Percentiles rank a stretch among this genome's conserved stretches.
phyloP scores from a whole-genome alignment of 2,113 vertebrate species.

The Xyrauchen texanus region DNA sequence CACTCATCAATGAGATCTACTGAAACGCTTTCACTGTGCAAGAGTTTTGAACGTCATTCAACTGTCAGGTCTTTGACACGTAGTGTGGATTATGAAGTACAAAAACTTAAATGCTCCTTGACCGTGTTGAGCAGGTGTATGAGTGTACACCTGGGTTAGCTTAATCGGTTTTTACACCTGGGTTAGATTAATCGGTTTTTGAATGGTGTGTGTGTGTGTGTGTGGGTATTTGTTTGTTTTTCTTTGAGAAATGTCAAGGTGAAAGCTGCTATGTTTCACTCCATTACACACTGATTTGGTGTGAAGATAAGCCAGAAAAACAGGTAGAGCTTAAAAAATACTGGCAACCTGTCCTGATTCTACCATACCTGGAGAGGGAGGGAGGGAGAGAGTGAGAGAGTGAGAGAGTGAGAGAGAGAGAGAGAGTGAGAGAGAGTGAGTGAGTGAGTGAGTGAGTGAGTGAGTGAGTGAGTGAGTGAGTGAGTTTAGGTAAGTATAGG shows the following conservation, averaged over 20 bases:
- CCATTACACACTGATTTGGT: constrained; percentile 6
- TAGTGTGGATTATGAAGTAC: neutral
- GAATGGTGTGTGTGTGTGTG: neutral
- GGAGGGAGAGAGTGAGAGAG: neutral
- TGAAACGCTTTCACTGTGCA: neutral
- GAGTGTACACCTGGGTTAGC: neutral
- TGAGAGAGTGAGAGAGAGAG: constrained; percentile 6
- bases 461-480: neutral
- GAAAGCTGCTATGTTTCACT: constrained; percentile 12
- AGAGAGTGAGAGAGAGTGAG: neutral
- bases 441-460: neutral
- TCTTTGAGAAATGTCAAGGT: neutral
- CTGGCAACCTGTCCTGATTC: neutral
- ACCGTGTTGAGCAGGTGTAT: constrained; percentile 3
- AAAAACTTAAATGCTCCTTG: constrained; percentile 3
- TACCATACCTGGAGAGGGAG: neutral
- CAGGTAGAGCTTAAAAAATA: neutral
- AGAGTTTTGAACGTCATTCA: neutral
- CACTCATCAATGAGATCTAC: neutral
- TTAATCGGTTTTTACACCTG: neutral
- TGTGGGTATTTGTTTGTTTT: neutral
- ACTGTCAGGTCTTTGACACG: neutral
- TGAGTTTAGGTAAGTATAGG: constrained; percentile 4
- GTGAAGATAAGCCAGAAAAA: constrained; percentile 3
- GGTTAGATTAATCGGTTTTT: neutral